Base-by-base conservation (phyloP, 1,140 invertebrate genomes). In the Metopolophium dirhodum region DNA sequence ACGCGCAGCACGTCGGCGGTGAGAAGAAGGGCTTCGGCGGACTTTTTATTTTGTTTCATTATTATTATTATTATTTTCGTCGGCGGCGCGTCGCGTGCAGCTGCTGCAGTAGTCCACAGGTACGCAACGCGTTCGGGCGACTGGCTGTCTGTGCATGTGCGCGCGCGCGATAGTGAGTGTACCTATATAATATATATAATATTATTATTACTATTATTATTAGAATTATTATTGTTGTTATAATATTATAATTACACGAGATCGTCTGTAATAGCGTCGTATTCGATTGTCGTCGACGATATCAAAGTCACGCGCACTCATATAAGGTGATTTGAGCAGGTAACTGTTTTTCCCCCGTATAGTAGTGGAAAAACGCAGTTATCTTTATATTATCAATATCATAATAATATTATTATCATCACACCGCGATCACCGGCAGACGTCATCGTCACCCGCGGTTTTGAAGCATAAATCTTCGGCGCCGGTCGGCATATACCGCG, bases 31-130 rank as follows among this genome's bases (percentile, higher is more conserved):
- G 61, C n/a, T 77, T 77, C 61, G 61, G 61, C 61, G 30, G 30
- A 77, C 61, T 77, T 77, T 77, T 77, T 77, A 77, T 77, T 77
- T 77, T 23, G 82, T 41, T 83, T 37, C 9, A 37, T 83, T 83
- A 37, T 41, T 41, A 37, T 37, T 20, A 83, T 77, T 77, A 61
- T 61, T 61, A 61, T 61, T 61, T 77, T 77, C 47, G 49, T 23
- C 90, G 57, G 47, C 30, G 77, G 26, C 54, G 54, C n/a, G 54
- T 41, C 22, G 77, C 30, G 41, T 47, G n/a, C 87, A 35, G 23
- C 22, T 41, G 91, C 47, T 23, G 91, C 47, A 92, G 91, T 92
- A 85, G 91, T 83, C 49, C 18, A 57, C n/a, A 37, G 91, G 47
- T 92, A 54, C 91, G 68, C 91, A 49, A 30, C 77, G 26, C 11